Evolutionary conservation across 2,113 vertebrate species (phyloP).

Genomic region (Vicugna pacos): DNA sequence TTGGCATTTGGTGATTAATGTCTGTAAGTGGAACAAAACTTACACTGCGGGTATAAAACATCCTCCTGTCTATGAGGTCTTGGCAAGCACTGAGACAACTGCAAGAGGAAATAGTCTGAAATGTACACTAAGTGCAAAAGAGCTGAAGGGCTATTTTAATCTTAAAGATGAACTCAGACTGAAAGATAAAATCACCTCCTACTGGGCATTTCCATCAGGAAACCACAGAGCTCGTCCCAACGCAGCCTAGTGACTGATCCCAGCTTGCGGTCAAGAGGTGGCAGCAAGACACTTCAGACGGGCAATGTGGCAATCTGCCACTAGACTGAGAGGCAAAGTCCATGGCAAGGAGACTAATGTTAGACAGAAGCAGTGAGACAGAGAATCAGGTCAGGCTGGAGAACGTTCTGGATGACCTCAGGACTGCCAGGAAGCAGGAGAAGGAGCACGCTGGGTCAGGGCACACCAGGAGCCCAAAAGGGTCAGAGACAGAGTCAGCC

Average conservation of each 20-base stretch:
- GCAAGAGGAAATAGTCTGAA: slow-evolving; percentile 43
- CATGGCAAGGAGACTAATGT: neutral
- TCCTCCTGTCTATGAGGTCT: slow-evolving; percentile 52
- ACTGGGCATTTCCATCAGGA: slow-evolving; percentile 14
- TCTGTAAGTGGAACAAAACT: slow-evolving; percentile 38
- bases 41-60: slow-evolving; percentile 50
- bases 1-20: slow-evolving; percentile 61
- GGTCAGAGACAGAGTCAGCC: neutral
- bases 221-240: neutral
- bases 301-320: neutral
- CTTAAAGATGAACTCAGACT: slow-evolving; percentile 4
- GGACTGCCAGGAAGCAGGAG: neutral
- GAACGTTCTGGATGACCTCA: neutral
- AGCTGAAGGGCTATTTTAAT: slow-evolving; percentile 51
- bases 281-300: neutral
- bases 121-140: neutral
- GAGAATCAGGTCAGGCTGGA: neutral
- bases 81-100: slow-evolving; percentile 42
- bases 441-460: neutral
- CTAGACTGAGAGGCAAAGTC: neutral
- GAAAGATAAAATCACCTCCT: neutral
- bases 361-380: neutral
- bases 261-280: neutral
- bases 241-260: rapidly evolving
- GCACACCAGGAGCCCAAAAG: neutral